Evolutionary conservation across 2,113 vertebrate genomes (phyloP), one percentile per base, ranked within the genome.

Genomic region (Sitta europaea): DNA sequence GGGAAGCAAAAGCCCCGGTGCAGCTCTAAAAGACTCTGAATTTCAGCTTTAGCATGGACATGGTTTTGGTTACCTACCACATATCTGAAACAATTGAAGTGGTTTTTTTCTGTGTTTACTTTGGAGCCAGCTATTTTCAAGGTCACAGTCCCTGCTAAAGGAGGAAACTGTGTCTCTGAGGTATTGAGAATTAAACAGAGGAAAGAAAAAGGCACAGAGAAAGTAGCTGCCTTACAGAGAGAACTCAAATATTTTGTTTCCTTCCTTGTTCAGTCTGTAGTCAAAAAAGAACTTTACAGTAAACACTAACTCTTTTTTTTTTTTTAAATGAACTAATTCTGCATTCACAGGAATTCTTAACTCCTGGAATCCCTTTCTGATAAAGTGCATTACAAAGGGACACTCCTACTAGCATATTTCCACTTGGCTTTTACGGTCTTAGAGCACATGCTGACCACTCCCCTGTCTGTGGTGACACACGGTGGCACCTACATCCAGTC

Each of bases 111-210:
- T n/a, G 25, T 93, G 94, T 96, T 97, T 96, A 85, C 92, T 87
- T 94, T 94, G 94, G 88, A 96, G 36, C 28, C 5, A 16, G 82
- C 79, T 94, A 93, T 97, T 97, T 97, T 95, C 95, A 96, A 97
- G 91, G 96, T 96, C 89, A 86, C 71, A 76, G 84, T 91, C 67
- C 48, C 43, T 94, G 51, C 76, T 84, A 77, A 94, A 65, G 73
- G 92, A 95, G 94, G 91, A 97, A 97, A 91, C 92, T 84, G 17
- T 78, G 36, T 93, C 94, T 94, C 95, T 59, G 61, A 94, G 61
- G 96, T 63, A 78, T 6, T 71, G n/a, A 57, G 74, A 96, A 85
- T 93, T 94, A 90, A 92, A 95, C 70, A 96, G 90, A 94, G 42
- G 45, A 83, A 96, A 97, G 81, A 94, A 94, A 95, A 91, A 92